phyloP scores from a whole-genome alignment of 1,140 invertebrate species.

The Nasonia longicornis region DNA sequence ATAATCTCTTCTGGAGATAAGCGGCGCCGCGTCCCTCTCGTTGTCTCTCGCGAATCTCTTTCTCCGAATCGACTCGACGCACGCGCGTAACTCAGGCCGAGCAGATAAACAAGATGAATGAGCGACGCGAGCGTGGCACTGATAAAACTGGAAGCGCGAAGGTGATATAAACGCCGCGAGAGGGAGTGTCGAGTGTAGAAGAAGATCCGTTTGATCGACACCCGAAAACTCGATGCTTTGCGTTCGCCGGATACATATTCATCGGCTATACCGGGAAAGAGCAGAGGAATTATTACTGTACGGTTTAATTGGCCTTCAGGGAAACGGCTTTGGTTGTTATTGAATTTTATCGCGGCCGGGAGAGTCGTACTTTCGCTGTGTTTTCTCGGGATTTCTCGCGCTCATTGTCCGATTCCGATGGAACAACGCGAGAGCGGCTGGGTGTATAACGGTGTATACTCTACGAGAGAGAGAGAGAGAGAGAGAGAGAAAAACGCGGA shows the following conservation, averaged over 20 bases:
- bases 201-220: background rate
- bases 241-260: conserved; percentile 35
- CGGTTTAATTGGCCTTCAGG: no score
- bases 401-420: no score
- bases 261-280: background rate
- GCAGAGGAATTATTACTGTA: no score
- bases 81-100: conserved; percentile 24
- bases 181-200: background rate
- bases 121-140: background rate
- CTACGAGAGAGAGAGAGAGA: background rate
- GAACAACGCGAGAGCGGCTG: no score
- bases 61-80: background rate
- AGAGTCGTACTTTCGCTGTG: no score
- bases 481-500: background rate
- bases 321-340: no score
- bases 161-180: background rate
- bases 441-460: background rate
- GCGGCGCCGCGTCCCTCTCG: background rate
- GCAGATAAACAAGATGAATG: conserved; percentile 27
- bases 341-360: no score
- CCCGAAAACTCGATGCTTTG: background rate
- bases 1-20: conserved; percentile 22
- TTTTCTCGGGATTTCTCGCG: no score
- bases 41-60: background rate
- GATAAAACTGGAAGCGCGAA: conserved; percentile 19